Percentiles rank a stretch among this genome's conserved stretches.
These are phyloP conservation scores for Nothobranchius furzeri DNA, from an alignment of 2,113 vertebrate species.

Conservation along the genomic window DNA sequence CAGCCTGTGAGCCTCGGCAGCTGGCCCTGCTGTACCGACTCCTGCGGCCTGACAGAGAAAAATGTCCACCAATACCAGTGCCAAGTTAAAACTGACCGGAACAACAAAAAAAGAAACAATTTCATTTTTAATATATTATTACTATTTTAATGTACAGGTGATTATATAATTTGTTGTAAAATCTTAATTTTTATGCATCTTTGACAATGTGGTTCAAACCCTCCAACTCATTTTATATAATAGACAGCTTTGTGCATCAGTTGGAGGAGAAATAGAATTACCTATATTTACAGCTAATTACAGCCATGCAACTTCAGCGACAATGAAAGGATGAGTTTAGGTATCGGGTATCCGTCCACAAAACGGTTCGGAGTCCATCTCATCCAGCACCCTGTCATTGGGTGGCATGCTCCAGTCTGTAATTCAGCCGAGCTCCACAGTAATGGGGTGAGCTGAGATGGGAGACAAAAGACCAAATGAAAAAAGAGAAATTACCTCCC, in stretches of 20 bases:
- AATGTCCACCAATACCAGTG: constrained; percentile 83
- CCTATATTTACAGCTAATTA: constrained; percentile 73
- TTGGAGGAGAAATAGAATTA: constrained; percentile 68
- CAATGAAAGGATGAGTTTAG: constrained; percentile 70
- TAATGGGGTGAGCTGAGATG: constrained; percentile 31
- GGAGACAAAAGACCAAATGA: constrained; percentile 28
- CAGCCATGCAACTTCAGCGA: constrained; percentile 57
- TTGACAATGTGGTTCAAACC: constrained; percentile 39
- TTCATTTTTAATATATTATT: constrained; percentile 81
- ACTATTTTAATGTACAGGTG: constrained; percentile 79
- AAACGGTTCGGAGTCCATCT: constrained; percentile 39
- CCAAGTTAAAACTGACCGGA: constrained; percentile 84
- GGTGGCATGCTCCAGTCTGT: constrained; percentile 53
- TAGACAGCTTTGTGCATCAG: constrained; percentile 66
- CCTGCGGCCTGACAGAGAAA: constrained; percentile 96
- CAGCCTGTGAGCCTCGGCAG: constrained; percentile 92
- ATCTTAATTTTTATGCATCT: constrained; percentile 2
- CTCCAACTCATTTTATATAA: constrained; percentile 62
- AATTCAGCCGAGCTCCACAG: constrained; percentile 48
- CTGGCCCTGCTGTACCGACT: constrained; percentile 91
- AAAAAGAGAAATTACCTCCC: constrained; percentile 37
- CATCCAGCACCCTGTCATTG: constrained; percentile 62
- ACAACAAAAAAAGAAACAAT: constrained; percentile 44
- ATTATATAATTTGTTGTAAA: constrained; percentile 48
- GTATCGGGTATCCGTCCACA: constrained; percentile 69